phyloP scores from a whole-genome alignment of 2,888 invertebrate genomes.

The Podabrus alpinus region DNA sequence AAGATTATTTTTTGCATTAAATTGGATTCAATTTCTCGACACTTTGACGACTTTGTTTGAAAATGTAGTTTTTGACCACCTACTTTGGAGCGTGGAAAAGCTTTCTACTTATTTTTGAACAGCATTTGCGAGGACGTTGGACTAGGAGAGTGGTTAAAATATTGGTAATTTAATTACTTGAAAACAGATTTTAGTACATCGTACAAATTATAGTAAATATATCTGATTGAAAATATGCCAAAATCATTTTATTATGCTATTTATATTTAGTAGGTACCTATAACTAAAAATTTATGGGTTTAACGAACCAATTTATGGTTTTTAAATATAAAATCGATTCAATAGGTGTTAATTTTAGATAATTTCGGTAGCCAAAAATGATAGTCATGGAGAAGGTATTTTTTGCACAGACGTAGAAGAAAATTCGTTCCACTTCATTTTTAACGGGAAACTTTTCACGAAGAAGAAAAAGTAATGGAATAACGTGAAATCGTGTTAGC shows the following conservation, averaged over 20 bases:
- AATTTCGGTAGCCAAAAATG: neutral
- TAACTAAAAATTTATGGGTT: neutral
- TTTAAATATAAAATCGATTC: neutral
- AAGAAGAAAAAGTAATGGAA: neutral
- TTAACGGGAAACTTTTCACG: neutral
- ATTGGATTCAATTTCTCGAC: neutral
- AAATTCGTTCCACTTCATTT: neutral
- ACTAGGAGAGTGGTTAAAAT: neutral
- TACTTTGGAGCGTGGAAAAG: neutral
- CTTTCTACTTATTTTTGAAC: neutral
- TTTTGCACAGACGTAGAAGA: neutral
- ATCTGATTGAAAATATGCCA: neutral
- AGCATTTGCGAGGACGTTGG: neutral
- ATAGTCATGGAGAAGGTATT: neutral
- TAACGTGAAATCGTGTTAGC: neutral
- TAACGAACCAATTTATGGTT: neutral
- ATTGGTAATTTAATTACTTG: neutral
- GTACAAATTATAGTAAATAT: neutral
- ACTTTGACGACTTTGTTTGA: neutral
- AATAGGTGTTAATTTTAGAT: neutral
- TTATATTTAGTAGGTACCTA: neutral
- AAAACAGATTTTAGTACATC: neutral
- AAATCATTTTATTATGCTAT: neutral
- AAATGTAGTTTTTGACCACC: neutral
- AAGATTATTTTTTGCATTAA: neutral